Conservation (phyloP, 2,797 vertebrate species). For the Myotis pilosus region DNA sequence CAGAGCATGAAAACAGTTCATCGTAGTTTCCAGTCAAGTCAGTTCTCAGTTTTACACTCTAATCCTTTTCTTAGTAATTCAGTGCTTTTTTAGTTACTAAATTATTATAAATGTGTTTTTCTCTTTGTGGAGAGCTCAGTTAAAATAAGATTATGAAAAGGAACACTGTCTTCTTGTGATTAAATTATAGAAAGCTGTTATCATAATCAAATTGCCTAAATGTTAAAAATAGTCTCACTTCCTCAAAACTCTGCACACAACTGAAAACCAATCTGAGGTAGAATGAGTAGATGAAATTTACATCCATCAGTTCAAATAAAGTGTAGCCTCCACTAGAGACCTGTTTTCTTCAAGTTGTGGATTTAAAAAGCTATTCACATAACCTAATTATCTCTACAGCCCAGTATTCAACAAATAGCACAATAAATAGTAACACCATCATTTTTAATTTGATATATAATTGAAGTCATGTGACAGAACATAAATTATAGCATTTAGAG, state of each 20-base stretch:
- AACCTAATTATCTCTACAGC: conserved; percentile 57
- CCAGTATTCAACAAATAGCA: conserved; percentile 42
- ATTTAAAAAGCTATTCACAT: conserved; percentile 55
- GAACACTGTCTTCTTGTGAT: conserved; percentile 32
- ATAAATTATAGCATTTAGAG: conserved; percentile 48
- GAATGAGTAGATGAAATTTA: background rate
- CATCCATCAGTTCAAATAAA: background rate
- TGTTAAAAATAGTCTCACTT: conserved; percentile 39
- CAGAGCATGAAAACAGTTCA: background rate
- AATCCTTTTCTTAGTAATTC: background rate
- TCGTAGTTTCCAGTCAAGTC: background rate
- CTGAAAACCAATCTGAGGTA: conserved; percentile 1
- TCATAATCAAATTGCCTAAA: conserved; percentile 45
- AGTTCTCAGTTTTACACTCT: background rate
- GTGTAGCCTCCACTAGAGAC: background rate
- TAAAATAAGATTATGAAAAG: conserved; percentile 65
- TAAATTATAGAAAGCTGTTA: conserved; percentile 31
- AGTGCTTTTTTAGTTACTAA: conserved; percentile 11
- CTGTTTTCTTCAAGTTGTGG: conserved; percentile 30
- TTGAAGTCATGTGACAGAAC: conserved; percentile 42
- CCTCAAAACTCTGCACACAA: background rate
- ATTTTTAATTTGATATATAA: conserved; percentile 54
- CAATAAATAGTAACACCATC: conserved; percentile 53
- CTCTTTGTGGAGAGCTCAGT: background rate
- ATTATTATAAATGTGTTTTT: conserved; percentile 57